Evolutionary conservation across 2,888 invertebrate genomes (phyloP).

Genomic region (Ditula angustiorana): DNA sequence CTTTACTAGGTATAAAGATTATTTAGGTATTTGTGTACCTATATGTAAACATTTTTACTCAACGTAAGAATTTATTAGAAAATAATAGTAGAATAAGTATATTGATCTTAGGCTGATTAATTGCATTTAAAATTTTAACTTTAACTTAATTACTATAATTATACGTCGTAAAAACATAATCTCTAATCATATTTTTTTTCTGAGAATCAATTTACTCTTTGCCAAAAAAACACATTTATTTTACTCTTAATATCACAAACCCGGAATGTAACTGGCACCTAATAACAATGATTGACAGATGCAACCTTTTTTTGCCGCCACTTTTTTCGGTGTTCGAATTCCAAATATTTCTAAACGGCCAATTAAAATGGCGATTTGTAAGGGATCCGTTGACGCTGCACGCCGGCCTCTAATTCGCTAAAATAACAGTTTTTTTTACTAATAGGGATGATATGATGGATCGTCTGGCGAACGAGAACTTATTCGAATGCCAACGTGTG

Average conservation of each 20-base stretch:
- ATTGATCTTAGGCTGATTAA: no score
- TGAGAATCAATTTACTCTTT: background rate
- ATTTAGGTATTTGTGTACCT: no score
- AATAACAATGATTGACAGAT: conserved; percentile 38
- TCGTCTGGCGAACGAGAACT: conserved; percentile 39
- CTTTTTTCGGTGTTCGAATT: conserved; percentile 60
- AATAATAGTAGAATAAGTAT: no score
- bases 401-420: conserved; percentile 61
- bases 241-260: background rate
- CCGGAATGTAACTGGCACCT: conserved; percentile 9
- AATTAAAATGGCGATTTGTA: conserved; percentile 72
- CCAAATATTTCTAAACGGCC: conserved; percentile 70
- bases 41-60: no score
- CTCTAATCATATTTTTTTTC: no score
- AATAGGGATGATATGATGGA: conserved; percentile 44
- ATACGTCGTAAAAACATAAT: no score
- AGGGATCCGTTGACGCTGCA: conserved; percentile 60
- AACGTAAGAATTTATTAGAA: no score
- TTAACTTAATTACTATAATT: no score
- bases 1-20: no score
- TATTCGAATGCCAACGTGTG: background rate
- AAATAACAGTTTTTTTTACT: conserved; percentile 66
- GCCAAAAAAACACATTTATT: background rate
- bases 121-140: no score
- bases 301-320: conserved; percentile 32